These are phyloP conservation scores for Boleophthalmus pectinirostris DNA, from an alignment of 2,113 vertebrate species.

Conservation along the genomic window DNA sequence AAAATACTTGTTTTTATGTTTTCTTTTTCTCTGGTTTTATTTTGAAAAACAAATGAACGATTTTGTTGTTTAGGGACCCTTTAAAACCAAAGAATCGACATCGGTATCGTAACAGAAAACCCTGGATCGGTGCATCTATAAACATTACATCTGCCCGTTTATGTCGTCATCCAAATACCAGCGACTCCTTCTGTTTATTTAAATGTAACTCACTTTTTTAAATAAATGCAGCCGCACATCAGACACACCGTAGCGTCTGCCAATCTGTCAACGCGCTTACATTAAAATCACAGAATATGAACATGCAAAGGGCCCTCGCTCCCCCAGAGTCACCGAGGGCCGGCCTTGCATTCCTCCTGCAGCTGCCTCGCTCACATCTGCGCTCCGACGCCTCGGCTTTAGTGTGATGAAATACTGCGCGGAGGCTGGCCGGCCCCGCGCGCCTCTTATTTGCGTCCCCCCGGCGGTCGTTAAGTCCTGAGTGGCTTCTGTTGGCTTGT, in stretches of 20 bases:
- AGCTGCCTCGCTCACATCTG: constrained; percentile 81
- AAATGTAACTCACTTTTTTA: constrained; percentile 22
- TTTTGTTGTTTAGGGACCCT: too few relatives aligned
- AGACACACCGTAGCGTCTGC: constrained; percentile 22
- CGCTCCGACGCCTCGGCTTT: constrained; percentile 70
- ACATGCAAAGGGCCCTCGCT: constrained; percentile 52
- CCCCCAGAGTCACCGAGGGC: constrained; percentile 53
- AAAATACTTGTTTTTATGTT: too few relatives aligned
- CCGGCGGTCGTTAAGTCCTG: constrained; percentile 65
- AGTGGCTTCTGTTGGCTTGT: constrained; percentile 68
- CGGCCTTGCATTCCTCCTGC: constrained; percentile 77
- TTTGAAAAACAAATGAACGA: too few relatives aligned
- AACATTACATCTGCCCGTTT: too few relatives aligned
- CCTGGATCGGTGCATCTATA: too few relatives aligned
- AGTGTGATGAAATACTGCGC: constrained; percentile 78
- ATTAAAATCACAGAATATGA: constrained; percentile 68
- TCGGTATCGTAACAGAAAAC: too few relatives aligned
- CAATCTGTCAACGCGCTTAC: constrained; percentile 50
- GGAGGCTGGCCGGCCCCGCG: constrained; percentile 60
- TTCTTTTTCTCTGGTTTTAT: too few relatives aligned
- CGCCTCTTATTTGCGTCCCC: constrained; percentile 67
- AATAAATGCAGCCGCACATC: constrained; percentile 8
- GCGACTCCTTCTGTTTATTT: constrained; percentile 28
- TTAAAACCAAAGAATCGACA: too few relatives aligned
- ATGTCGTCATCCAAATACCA: neutral